phyloP scores from a whole-genome alignment of 2,797 vertebrate species.

The Stomatorhinus walkeri region DNA sequence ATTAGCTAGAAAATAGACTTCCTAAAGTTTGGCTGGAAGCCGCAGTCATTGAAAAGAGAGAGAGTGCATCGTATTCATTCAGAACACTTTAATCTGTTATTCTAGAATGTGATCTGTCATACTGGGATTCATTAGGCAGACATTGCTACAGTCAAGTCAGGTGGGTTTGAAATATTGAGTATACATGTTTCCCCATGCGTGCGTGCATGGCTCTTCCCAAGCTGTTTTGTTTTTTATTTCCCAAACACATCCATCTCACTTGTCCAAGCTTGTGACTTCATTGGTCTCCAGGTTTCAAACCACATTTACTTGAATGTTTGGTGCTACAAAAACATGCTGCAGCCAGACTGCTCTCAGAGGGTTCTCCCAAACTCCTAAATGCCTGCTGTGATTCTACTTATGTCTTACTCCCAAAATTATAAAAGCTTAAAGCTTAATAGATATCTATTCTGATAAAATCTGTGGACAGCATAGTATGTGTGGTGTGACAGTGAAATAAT shows the following conservation, averaged over 20 bases:
- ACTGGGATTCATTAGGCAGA: not conserved
- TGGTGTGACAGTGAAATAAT: not conserved
- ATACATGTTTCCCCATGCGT: not conserved
- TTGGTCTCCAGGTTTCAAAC: not conserved
- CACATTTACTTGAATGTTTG: not conserved
- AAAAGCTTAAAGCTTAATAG: not conserved
- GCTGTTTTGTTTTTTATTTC: not conserved
- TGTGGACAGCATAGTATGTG: not conserved
- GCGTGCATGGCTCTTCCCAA: not conserved
- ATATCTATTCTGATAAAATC: not conserved
- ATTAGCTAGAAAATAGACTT: not conserved
- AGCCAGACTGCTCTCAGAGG: not conserved
- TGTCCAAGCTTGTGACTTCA: not conserved
- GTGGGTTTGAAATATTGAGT: not conserved
- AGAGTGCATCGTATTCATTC: not conserved
- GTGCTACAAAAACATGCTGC: not conserved
- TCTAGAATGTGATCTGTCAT: not conserved
- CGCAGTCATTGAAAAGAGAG: not conserved
- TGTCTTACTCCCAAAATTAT: not conserved
- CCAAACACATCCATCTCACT: not conserved
- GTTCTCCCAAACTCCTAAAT: not conserved
- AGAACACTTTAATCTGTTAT: not conserved
- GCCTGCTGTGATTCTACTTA: not conserved
- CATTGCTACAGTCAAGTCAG: not conserved
- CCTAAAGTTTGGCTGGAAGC: constrained; percentile 1